Conservation (phyloP, 1,140 invertebrate species). For the Neodiprion fabricii region DNA sequence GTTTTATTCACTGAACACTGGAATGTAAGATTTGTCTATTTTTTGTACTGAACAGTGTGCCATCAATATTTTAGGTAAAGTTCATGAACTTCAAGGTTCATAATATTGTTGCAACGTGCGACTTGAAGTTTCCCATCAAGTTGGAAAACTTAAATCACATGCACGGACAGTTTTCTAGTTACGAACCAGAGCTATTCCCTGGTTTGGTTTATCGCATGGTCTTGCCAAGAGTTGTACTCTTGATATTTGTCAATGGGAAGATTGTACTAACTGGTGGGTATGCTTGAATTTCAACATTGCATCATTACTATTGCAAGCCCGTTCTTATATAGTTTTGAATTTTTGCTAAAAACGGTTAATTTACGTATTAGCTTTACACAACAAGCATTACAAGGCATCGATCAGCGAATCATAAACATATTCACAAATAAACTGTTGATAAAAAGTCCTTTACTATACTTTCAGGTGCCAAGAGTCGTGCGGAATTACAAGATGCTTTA, state of each 20-base stretch:
- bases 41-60: slow-evolving; percentile 23
- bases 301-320: slow-evolving; percentile 4
- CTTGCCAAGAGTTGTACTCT: slow-evolving; percentile 90
- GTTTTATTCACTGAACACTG: slow-evolving; percentile 8
- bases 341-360: background rate
- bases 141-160: slow-evolving; percentile 93
- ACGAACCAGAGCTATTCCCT: slow-evolving; percentile 93
- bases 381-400: slow-evolving; percentile 18
- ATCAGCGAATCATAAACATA: slow-evolving; percentile 17
- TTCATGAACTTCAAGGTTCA: slow-evolving; percentile 98
- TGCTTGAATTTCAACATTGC: slow-evolving; percentile 8
- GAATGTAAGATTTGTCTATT: background rate
- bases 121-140: slow-evolving; percentile 96
- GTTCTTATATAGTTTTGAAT: slow-evolving; percentile 1
- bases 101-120: slow-evolving; percentile 98
- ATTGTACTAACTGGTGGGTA: slow-evolving; percentile 88
- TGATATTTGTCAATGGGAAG: slow-evolving; percentile 99
- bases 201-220: slow-evolving; percentile 98
- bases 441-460: slow-evolving; percentile 42
- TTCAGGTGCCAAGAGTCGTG: slow-evolving; percentile 89
- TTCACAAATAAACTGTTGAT: slow-evolving; percentile 3
- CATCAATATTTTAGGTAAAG: slow-evolving; percentile 75
- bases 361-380: background rate
- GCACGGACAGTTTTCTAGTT: slow-evolving; percentile 91
- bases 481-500: slow-evolving; percentile 93